These are phyloP conservation scores for Rhegmatorhina hoffmannsi DNA, from an alignment of 2,113 vertebrate species.

Conservation along the genomic window DNA sequence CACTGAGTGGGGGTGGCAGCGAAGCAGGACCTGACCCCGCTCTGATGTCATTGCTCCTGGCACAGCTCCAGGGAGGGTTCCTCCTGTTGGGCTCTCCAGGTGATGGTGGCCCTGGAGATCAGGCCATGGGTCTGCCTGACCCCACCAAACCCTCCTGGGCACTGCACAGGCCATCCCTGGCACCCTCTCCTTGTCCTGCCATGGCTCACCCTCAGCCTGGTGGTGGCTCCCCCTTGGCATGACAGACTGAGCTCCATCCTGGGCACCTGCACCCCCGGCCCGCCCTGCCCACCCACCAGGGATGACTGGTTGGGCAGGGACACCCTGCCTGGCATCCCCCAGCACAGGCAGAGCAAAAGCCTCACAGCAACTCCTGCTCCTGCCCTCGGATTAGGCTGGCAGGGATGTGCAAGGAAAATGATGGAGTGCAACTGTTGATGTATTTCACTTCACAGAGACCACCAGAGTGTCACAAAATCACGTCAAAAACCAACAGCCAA, in stretches of 20 bases:
- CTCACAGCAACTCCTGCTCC: not conserved
- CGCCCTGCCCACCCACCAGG: fast-evolving
- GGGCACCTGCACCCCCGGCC: not conserved
- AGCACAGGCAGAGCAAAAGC: fast-evolving
- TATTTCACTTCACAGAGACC: not conserved
- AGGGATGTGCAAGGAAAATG: not conserved
- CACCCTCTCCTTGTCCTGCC: not conserved
- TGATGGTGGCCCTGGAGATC: not conserved
- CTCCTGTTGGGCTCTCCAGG: not conserved
- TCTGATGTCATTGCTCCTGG: not conserved
- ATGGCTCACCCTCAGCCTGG: fast-evolving
- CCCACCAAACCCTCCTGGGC: not conserved
- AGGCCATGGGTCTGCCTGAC: fast-evolving
- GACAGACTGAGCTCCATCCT: fast-evolving
- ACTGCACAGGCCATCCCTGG: not conserved
- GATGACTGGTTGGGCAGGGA: not conserved
- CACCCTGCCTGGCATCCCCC: not conserved
- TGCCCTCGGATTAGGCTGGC: not conserved
- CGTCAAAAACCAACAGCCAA: fast-evolving
- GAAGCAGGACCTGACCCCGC: not conserved
- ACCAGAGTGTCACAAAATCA: not conserved
- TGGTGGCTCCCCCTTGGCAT: not conserved
- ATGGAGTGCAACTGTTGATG: fast-evolving
- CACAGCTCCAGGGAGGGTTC: not conserved
- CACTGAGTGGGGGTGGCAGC: not conserved